Evolutionary conservation across 2,113 vertebrate genomes (phyloP).

Genomic region (Pelusios castaneus): DNA sequence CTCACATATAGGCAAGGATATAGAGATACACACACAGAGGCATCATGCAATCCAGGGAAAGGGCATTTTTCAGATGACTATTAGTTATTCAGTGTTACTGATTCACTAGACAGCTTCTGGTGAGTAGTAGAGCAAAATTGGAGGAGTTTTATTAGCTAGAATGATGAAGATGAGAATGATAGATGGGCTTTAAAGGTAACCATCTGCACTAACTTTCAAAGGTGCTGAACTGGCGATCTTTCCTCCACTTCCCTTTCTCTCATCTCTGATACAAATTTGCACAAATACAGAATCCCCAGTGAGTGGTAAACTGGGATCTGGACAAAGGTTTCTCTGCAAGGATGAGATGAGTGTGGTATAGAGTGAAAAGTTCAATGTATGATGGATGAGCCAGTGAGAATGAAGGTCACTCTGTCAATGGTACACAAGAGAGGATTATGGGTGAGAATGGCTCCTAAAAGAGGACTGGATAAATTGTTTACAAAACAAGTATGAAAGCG

Average conservation of each 20-base stretch:
- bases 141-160: slow-evolving; percentile 55
- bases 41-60: background rate
- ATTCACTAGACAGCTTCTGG: slow-evolving; percentile 42
- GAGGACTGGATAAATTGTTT: slow-evolving; percentile 58
- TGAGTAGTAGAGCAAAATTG: slow-evolving; percentile 37
- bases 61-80: background rate
- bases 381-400: slow-evolving; percentile 89
- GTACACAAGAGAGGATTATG: slow-evolving; percentile 85
- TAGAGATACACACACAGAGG: background rate
- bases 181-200: slow-evolving; percentile 80
- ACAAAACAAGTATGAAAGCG: slow-evolving; percentile 42
- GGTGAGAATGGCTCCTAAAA: slow-evolving; percentile 60
- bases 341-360: slow-evolving; percentile 78
- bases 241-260: slow-evolving; percentile 65
- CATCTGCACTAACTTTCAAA: slow-evolving; percentile 82
- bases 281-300: slow-evolving; percentile 74
- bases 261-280: slow-evolving; percentile 27
- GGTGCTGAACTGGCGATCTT: slow-evolving; percentile 80
- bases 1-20: background rate
- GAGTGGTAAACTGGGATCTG: slow-evolving; percentile 81
- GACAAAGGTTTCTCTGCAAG: slow-evolving; percentile 89
- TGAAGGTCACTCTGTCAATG: slow-evolving; percentile 91
- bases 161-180: slow-evolving; percentile 77
- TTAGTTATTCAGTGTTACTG: slow-evolving; percentile 49
- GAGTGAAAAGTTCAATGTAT: slow-evolving; percentile 94